Base-by-base conservation (phyloP, 2,113 vertebrate species). In the Tiliqua scincoides region DNA sequence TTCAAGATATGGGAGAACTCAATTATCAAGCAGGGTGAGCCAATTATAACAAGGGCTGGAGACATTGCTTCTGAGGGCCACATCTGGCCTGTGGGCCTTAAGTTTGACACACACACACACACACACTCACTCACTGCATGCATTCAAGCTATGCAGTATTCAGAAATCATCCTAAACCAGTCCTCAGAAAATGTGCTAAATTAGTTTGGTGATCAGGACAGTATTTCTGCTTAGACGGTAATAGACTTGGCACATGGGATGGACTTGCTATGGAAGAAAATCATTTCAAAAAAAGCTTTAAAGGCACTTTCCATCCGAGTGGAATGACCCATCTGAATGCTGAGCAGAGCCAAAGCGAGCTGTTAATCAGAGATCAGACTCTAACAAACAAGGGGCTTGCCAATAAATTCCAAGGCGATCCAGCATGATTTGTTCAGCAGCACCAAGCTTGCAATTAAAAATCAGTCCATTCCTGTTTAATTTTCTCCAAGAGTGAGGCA, bases 311-410 rank as follows among this genome's bases (percentile, higher is more conserved):
- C 91, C 83, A 76, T 94, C 77, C 86, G 57, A 92, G 78, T 74
- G 81, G 40, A 94, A 92, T 83, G 86, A 91, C 75, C 90, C 25
- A 6, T 79, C 86, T 90, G 92, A 95, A 95, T 90, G 76, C 84
- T 89, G 90, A 95, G 79, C 62, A 90, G 86, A 93, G 80, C 84
- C 81, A 89, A 63, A 89, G 85, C 89, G 82, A 93, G 82, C 79
- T 94, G 94, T 91, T 94, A 93, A 92, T 92, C 91, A 93, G 89
- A 94, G 91, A 95, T 95, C 93, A 95, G 94, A 88, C 86, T 94
- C 83, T 83, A 89, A 94, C 91, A 95, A 95, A 94, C 93, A 94
- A 91, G 81, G 73, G 73, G 79, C 90, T 93, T 94, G 91, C 94
- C 95, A 96, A 94, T 95, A 95, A 90, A 93, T 94, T 94, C 92